Evolutionary conservation across 2,113 vertebrate species (phyloP).

Genomic region (Nothocercus nigrocapillus): DNA sequence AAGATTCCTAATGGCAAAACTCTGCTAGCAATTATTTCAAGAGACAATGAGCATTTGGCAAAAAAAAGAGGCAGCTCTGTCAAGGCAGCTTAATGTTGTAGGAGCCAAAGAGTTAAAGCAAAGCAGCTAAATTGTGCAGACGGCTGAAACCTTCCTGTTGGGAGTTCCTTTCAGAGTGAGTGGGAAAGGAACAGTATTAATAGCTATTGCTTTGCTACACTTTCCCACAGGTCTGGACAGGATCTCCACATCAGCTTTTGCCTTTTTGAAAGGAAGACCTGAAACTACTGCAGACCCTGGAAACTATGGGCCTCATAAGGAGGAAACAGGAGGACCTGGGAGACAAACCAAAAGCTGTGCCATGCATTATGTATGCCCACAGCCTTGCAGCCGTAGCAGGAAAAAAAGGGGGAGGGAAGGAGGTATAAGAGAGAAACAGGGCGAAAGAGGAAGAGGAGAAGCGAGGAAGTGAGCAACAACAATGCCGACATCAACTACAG

Average conservation of each 20-base stretch:
- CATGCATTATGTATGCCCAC: conserved; percentile 9
- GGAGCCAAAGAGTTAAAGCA: conserved; percentile 79
- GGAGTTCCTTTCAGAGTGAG: conserved; percentile 81
- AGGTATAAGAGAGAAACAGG: neutral
- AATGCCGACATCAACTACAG: neutral
- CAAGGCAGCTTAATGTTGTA: conserved; percentile 26
- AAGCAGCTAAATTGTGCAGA: conserved; percentile 65
- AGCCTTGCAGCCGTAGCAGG: neutral
- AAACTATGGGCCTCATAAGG: conserved; percentile 65
- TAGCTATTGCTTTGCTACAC: conserved; percentile 71
- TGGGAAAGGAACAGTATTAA: conserved; percentile 81
- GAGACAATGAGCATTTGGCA: conserved; percentile 45
- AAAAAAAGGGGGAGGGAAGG: neutral
- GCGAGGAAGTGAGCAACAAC: neutral
- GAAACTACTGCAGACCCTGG: conserved; percentile 59
- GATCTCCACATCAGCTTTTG: conserved; percentile 75
- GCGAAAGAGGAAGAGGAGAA: neutral
- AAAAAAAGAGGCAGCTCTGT: neutral
- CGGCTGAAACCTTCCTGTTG: conserved; percentile 80
- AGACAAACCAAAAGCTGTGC: conserved; percentile 48
- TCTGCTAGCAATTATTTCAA: conserved; percentile 51
- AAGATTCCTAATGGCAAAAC: conserved; percentile 38
- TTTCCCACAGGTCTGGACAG: conserved; percentile 84
- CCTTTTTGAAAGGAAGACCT: conserved; percentile 75
- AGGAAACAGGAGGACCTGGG: conserved; percentile 70